Evolutionary conservation across 2,113 vertebrate species (phyloP).

Genomic region (Labeo catla): DNA sequence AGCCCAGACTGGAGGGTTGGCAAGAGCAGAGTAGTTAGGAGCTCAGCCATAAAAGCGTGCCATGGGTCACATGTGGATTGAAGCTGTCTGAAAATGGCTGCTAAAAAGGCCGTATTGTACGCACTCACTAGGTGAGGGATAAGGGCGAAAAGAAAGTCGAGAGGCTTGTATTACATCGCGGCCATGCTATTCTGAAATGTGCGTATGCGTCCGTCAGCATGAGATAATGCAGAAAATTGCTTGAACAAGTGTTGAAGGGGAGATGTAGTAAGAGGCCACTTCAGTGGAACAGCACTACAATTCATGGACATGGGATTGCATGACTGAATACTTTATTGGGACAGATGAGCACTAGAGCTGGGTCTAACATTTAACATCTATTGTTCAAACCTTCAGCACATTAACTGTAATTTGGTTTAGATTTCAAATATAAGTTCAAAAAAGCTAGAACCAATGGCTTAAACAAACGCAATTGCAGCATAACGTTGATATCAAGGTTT

Average conservation of each 20-base stretch:
- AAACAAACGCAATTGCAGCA: neutral
- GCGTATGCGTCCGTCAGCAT: slow-evolving; percentile 18
- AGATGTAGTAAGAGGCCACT: slow-evolving; percentile 30
- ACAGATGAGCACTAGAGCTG: slow-evolving; percentile 11
- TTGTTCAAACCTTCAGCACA: neutral
- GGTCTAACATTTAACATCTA: neutral
- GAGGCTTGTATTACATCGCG: slow-evolving; percentile 49
- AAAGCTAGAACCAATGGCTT: neutral
- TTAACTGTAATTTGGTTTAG: neutral
- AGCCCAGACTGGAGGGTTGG: slow-evolving; percentile 37
- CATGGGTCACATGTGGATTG: slow-evolving; percentile 48
- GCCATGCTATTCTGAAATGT: slow-evolving; percentile 42
- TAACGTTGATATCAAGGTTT: neutral
- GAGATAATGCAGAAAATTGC: slow-evolving; percentile 41
- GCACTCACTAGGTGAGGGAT: slow-evolving; percentile 45
- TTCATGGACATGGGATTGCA: neutral
- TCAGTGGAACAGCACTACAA: slow-evolving; percentile 22
- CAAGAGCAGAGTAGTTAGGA: slow-evolving; percentile 51
- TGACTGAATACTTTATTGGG: neutral
- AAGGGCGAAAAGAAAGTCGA: slow-evolving; percentile 30
- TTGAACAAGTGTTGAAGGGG: slow-evolving; percentile 19
- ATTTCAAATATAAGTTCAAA: neutral
- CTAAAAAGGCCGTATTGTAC: slow-evolving; percentile 40
- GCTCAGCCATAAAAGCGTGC: slow-evolving; percentile 50
- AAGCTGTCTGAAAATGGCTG: slow-evolving; percentile 52